phyloP scores from a whole-genome alignment of 1,140 invertebrate genomes.

The Sminthurinus signatus region DNA sequence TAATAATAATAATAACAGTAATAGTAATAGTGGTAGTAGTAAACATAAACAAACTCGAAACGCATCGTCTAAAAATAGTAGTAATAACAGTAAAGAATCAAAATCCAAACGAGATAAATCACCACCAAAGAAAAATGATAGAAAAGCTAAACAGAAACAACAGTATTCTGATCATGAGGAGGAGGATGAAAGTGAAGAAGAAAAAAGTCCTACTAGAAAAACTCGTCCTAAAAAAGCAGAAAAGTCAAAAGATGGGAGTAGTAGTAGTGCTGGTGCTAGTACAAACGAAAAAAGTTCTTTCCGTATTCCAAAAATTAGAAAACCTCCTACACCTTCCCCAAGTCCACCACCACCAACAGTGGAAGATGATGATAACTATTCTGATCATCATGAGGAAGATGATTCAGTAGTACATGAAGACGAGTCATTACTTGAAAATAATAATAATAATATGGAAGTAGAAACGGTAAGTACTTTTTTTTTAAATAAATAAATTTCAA shows the following conservation, averaged over 20 bases:
- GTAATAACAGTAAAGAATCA: background rate
- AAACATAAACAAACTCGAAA: no score
- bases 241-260: background rate
- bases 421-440: no score
- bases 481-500: no score
- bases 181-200: no score
- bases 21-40: no score
- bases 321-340: constrained; percentile 16
- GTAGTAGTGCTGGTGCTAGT: background rate
- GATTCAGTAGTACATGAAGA: background rate
- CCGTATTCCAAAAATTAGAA: constrained; percentile 33
- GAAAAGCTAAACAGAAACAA: background rate
- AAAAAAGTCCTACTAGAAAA: constrained; percentile 13
- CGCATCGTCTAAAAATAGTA: background rate
- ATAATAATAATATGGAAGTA: no score
- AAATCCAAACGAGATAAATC: background rate
- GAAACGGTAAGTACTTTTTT: no score
- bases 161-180: no score
- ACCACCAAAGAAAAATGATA: background rate
- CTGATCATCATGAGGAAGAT: background rate
- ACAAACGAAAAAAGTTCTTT: constrained; percentile 4
- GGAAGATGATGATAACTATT: background rate
- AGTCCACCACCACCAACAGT: constrained; percentile 1
- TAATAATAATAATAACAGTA: no score
- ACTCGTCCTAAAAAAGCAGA: background rate